These are phyloP conservation scores for Cricetomys ansorgei DNA, from an alignment of 2,113 vertebrate genomes.

Conservation along the genomic window DNA sequence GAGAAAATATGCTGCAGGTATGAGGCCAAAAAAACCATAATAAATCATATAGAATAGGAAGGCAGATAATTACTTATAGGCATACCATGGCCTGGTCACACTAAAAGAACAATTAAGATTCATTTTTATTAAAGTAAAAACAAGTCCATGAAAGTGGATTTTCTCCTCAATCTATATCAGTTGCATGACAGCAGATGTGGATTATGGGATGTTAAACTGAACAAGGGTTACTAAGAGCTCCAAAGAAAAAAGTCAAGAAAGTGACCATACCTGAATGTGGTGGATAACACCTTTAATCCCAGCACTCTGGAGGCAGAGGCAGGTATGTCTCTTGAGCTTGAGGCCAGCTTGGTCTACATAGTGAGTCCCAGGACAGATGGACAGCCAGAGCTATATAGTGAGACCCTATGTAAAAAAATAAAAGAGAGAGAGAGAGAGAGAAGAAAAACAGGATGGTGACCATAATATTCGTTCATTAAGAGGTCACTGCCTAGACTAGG, in stretches of 20 bases:
- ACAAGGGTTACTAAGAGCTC: not conserved
- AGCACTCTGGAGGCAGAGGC: not conserved
- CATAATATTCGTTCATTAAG: not conserved
- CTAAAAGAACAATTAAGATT: not conserved
- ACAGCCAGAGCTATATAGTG: not conserved
- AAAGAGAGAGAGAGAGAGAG: no score
- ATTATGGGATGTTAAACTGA: not conserved
- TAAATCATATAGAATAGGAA: not conserved
- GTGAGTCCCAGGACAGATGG: not conserved
- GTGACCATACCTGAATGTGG: not conserved
- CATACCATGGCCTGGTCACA: not conserved
- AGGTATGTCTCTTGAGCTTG: not conserved
- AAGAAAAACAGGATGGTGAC: not conserved
- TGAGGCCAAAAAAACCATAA: not conserved
- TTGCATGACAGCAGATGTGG: not conserved
- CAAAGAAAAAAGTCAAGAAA: not conserved
- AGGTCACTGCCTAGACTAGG: not conserved
- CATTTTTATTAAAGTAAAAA: not conserved
- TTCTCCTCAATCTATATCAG: not conserved
- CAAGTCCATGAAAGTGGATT: not conserved
- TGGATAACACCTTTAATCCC: not conserved
- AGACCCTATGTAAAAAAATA: not conserved
- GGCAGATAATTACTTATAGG: not conserved
- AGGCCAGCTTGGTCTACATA: not conserved
- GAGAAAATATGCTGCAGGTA: not conserved